Conservation (phyloP, 2,113 vertebrate genomes). For the Thalassarche chlororhynchos region DNA sequence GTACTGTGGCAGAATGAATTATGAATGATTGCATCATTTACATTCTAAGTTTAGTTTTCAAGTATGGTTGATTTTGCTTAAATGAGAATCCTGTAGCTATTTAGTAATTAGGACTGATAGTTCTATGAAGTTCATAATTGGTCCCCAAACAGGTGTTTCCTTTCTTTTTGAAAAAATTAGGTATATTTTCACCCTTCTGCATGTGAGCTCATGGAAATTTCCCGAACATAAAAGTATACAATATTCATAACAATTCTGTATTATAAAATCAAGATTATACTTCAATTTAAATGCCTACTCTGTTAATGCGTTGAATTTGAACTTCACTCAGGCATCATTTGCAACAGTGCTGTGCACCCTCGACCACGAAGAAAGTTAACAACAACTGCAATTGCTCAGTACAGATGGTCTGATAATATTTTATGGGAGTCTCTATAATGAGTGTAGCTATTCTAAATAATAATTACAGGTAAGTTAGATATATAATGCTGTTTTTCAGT, state of each 20-base stretch:
- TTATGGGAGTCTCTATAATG: background rate
- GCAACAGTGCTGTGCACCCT: background rate
- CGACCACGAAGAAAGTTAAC: background rate
- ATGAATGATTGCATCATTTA: slow-evolving; percentile 78
- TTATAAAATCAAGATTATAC: slow-evolving; percentile 7
- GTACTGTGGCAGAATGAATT: slow-evolving; percentile 72
- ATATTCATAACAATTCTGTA: background rate
- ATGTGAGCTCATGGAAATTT: slow-evolving; percentile 30
- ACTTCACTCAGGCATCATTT: background rate
- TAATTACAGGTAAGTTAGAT: background rate
- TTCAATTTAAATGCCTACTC: background rate
- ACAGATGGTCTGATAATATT: background rate
- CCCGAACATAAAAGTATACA: background rate
- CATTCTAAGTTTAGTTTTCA: slow-evolving; percentile 78
- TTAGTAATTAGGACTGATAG: slow-evolving; percentile 77
- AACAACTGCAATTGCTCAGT: background rate
- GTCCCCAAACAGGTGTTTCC: slow-evolving; percentile 73
- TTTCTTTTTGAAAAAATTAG: slow-evolving; percentile 15
- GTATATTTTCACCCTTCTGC: slow-evolving; percentile 53
- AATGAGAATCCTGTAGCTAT: slow-evolving; percentile 73
- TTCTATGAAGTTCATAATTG: slow-evolving; percentile 72
- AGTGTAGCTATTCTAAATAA: background rate
- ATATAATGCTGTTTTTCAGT: background rate
- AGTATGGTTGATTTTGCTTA: slow-evolving; percentile 78
- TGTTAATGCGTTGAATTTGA: background rate